Evolutionary conservation across 2,888 invertebrate species (phyloP), one percentile per base, ranked within the genome.

Genomic region (Epirrhoe alternata): DNA sequence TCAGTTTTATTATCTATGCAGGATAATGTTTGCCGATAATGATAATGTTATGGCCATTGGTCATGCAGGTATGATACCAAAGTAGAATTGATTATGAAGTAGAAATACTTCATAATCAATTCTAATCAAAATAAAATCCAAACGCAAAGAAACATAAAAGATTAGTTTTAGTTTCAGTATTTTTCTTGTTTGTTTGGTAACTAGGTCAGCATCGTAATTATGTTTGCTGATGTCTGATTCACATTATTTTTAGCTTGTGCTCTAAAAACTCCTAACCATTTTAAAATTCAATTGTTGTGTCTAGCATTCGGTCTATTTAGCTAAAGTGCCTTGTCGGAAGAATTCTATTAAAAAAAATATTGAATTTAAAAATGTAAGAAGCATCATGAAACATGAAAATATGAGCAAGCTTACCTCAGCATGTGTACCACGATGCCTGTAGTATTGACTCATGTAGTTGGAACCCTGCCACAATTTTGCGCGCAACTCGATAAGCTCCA

Each of bases 401-500:
- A 54, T 38, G 17, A 17, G 17, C 33, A 30, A 17, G 24, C 58
- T 78, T 86, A 92, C 92, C 92, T 93, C 95, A 82, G 94, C 94
- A 82, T 94, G 95, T 76, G 95, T 94, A 85, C 94, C 94, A 85
- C 95, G 95, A 78, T 95, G 94, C 85, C 95, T 96, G 85, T 98
- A 98, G 89, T 98, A 98, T 81, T 96, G 95, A 88, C 96, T 96
- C 94, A 97, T 96, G 78, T 97, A 96, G 87, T 97, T 97, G 75
- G 95, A 96, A 70, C 96, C 96, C 84, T 97, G 96, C 98, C 98
- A 98, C 83, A 97, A 96, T 90, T 97, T 97, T 71, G 98, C 98
- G 85, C 98, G 95, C 84, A 98, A 94, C 93, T 99, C 98, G 80
- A 99, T 97, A 72, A 98, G 94, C 94, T 98, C 98, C 86, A 99